Evolutionary conservation across 1,140 invertebrate species (phyloP), one percentile per base, ranked within the genome.

Genomic region (Charaxes varanes): DNA sequence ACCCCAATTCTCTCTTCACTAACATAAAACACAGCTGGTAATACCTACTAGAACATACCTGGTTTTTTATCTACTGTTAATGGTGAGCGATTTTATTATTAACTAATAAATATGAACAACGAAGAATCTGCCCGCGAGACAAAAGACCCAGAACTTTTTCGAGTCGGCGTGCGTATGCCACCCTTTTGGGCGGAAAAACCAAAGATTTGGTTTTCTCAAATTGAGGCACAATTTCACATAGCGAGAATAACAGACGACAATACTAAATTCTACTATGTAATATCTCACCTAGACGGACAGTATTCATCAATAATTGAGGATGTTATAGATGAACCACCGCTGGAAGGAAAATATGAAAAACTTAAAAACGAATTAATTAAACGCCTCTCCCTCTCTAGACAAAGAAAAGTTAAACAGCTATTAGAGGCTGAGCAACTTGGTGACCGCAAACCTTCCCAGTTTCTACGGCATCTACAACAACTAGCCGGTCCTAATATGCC

Each of bases 121-220:
- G n/a, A n/a, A n/a, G n/a, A n/a, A n/a, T n/a, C n/a, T n/a, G n/a
- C n/a, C n/a, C n/a, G n/a, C n/a, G n/a, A n/a, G n/a, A n/a, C n/a
- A n/a, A n/a, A n/a, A n/a, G n/a, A n/a, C n/a, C n/a, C 31, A 2
- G 37, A 48, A 8, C 30, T 41, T 12, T 48, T 14, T 33, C 37
- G 33, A 15, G 32, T 48, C 21, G 37, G 45, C 10, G 27, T 41
- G 6, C 31, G 45, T 4, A 2, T 48, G 7, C 34, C 30, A 2
- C 41, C 48, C n/a, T 51, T 51, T 41, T 51, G 48, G 41, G 16
- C 18, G 3, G 30, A 51, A 17, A 30, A 51, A 28, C 41, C 44
- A 22, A 19, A 2, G 23, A 13, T 47, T 11, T 47, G 44, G 44
- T 47, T 47, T 10, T 30, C 44, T 4, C 41, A 35, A 24, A 21